phyloP scores from a whole-genome alignment of 2,113 vertebrate species.

The Trogon melanurus region DNA sequence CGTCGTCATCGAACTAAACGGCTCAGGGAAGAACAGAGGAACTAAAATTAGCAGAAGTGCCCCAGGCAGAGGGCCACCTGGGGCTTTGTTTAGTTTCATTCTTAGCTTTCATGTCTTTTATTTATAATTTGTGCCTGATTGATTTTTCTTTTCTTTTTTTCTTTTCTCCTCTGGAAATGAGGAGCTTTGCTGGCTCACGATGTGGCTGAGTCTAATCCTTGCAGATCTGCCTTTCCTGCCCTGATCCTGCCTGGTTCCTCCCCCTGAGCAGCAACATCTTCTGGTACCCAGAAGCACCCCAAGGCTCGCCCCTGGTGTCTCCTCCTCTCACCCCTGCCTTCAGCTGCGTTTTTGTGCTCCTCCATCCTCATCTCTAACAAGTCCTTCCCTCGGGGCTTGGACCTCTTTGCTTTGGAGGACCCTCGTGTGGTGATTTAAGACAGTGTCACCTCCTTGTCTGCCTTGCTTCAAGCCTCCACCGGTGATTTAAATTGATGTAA shows the following conservation, averaged over 20 bases:
- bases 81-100: constrained; percentile 25
- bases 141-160: neutral
- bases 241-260: neutral
- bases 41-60: constrained; percentile 68
- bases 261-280: neutral
- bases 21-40: neutral
- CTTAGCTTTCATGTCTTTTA: constrained; percentile 57
- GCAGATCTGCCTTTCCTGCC: neutral
- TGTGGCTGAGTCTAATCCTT: neutral
- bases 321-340: neutral
- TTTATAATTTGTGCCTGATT: constrained; percentile 39
- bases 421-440: neutral
- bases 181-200: neutral
- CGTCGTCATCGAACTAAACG: neutral
- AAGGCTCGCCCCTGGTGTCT: fast-evolving
- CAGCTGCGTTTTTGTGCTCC: neutral
- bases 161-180: neutral
- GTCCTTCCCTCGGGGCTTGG: neutral
- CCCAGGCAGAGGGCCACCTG: constrained; percentile 43
- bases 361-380: neutral
- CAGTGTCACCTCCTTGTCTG: neutral
- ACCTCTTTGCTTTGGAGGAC: neutral
- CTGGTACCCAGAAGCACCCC: neutral
- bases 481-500: neutral
- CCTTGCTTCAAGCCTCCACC: neutral